Evolutionary conservation across 2,113 vertebrate species (phyloP).

Genomic region (Gallinago paraguaiae): DNA sequence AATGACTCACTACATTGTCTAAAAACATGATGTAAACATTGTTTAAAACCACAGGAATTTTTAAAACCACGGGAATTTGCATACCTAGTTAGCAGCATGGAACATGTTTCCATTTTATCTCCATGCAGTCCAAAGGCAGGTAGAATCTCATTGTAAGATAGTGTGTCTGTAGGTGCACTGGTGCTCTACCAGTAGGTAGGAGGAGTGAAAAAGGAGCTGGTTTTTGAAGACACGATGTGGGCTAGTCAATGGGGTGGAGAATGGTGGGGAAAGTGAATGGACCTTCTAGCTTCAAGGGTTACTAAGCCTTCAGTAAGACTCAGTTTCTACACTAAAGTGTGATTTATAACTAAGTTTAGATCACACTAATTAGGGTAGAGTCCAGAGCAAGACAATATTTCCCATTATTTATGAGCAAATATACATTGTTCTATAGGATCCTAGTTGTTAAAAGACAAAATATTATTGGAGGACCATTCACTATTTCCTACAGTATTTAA

Average conservation of each 20-base stretch:
- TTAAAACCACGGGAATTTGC: background rate
- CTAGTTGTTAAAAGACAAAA: background rate
- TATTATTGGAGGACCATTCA: background rate
- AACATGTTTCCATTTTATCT: background rate
- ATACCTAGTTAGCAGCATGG: background rate
- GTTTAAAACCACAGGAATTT: background rate
- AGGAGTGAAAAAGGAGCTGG: background rate
- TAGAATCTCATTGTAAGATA: background rate
- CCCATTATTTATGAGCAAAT: background rate
- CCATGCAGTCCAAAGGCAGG: background rate
- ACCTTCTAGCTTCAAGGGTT: background rate
- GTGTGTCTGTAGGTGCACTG: background rate
- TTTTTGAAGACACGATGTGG: background rate
- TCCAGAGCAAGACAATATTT: background rate
- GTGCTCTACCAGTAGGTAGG: background rate
- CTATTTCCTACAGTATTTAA: background rate
- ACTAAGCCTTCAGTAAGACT: background rate
- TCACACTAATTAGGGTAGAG: background rate
- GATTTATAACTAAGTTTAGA: background rate
- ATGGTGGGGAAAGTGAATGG: background rate
- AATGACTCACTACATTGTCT: background rate
- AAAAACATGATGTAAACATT: background rate
- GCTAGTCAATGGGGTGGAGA: background rate
- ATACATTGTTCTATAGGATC: background rate
- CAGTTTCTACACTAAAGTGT: background rate